Evolutionary conservation across 1,140 invertebrate genomes (phyloP).

Genomic region (Limonius californicus): DNA sequence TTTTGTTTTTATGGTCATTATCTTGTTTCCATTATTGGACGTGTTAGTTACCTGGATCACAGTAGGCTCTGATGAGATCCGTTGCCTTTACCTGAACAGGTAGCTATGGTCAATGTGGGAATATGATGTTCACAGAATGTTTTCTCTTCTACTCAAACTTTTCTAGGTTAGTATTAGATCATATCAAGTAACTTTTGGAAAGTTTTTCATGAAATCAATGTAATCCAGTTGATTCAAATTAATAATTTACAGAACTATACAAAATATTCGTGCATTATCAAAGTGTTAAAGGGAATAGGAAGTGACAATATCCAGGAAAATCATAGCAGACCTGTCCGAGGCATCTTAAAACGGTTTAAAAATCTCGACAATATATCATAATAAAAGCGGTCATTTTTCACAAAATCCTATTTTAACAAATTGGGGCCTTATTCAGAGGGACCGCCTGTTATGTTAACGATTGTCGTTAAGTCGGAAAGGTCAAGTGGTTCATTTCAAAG

Average conservation of each 20-base stretch:
- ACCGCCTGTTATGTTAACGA: constrained; percentile 14
- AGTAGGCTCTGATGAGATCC: constrained; percentile 24
- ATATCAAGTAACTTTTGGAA: too few species aligned
- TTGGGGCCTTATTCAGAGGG: constrained; percentile 9
- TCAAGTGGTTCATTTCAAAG: constrained; percentile 10
- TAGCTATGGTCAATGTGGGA: background rate
- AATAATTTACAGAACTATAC: too few species aligned
- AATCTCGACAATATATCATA: constrained; percentile 19
- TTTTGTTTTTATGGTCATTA: constrained; percentile 37
- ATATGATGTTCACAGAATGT: background rate
- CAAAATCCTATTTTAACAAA: constrained; percentile 19
- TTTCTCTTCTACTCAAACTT: background rate
- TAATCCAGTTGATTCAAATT: too few species aligned
- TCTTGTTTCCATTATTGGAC: constrained; percentile 38
- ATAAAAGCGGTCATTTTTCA: constrained; percentile 22
- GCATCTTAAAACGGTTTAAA: constrained; percentile 2
- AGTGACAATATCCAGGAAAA: background rate
- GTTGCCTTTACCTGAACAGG: constrained; percentile 5
- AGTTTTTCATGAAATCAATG: too few species aligned
- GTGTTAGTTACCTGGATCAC: constrained; percentile 33
- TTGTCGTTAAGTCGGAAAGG: constrained; percentile 13
- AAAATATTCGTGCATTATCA: too few species aligned
- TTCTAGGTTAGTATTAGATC: too few species aligned
- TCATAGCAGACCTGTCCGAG: background rate
- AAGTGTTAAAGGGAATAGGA: too few species aligned